phyloP scores from a whole-genome alignment of 2,888 invertebrate genomes.

The Crioceris asparagi region DNA sequence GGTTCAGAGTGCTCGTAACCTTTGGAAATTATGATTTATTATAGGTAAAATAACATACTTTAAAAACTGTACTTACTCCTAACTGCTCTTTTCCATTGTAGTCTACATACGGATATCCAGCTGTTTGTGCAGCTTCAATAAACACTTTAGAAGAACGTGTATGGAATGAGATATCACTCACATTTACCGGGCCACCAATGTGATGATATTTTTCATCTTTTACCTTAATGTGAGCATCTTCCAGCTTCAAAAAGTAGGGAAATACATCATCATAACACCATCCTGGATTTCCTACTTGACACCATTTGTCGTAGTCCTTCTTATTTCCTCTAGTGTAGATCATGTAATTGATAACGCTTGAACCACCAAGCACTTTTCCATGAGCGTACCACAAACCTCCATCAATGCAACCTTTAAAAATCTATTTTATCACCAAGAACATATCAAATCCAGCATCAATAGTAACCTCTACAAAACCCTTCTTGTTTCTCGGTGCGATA shows the following conservation, averaged over 20 bases:
- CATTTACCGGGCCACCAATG: conserved; percentile 34
- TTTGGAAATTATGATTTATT: too few relatives aligned
- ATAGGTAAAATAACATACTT: too few relatives aligned
- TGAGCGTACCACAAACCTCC: neutral
- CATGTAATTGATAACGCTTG: conserved; percentile 3
- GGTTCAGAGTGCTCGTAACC: too few relatives aligned
- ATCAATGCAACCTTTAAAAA: conserved; percentile 3
- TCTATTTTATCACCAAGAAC: too few relatives aligned
- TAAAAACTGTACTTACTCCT: conserved; percentile 43
- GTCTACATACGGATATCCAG: conserved; percentile 57
- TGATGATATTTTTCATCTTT: conserved; percentile 38
- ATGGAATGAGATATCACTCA: conserved; percentile 33
- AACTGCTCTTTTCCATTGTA: conserved; percentile 53
- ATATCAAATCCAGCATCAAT: too few relatives aligned
- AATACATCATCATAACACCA: conserved; percentile 43
- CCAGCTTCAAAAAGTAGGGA: conserved; percentile 36
- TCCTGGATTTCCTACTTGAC: conserved; percentile 54
- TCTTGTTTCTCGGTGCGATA: conserved; percentile 55
- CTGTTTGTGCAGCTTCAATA: conserved; percentile 50
- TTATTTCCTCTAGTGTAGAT: conserved; percentile 3
- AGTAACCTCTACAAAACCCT: conserved; percentile 1
- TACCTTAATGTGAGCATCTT: conserved; percentile 29
- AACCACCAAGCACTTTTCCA: conserved; percentile 4
- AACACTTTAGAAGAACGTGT: conserved; percentile 44
- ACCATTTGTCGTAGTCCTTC: conserved; percentile 26